Evolutionary conservation across 2,113 vertebrate genomes (phyloP).

Genomic region (Pluvianellus socialis): DNA sequence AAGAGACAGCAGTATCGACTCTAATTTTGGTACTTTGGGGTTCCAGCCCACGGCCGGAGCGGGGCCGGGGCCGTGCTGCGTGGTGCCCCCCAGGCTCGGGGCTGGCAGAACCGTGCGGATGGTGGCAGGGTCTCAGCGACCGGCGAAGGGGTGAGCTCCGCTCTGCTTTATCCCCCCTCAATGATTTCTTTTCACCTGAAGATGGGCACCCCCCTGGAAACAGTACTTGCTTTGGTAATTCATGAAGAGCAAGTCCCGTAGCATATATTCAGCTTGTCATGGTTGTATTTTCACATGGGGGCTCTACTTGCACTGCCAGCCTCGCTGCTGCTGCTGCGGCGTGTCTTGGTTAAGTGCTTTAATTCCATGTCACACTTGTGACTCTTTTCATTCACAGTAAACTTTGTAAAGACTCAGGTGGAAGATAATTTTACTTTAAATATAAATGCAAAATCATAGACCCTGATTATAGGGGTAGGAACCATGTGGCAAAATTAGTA

Average conservation of each 20-base stretch:
- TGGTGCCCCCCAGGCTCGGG: no score
- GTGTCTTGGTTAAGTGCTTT: neutral
- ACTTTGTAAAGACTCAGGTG: neutral
- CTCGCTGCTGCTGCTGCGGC: fast-evolving
- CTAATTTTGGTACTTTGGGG: neutral
- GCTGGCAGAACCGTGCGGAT: neutral
- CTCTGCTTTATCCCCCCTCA: neutral
- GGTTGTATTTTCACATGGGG: neutral
- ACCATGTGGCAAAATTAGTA: fast-evolving
- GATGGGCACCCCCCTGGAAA: neutral
- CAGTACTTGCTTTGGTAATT: neutral
- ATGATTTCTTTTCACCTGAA: neutral
- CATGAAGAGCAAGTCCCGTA: no score
- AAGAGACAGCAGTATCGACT: no score
- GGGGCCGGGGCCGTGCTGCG: neutral
- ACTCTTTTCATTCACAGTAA: neutral
- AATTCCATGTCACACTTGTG: no score
- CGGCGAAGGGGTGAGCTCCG: fast-evolving
- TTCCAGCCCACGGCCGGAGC: neutral
- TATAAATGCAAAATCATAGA: neutral
- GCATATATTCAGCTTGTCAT: neutral
- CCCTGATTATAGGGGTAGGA: neutral
- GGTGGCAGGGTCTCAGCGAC: no score
- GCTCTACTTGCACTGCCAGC: fast-evolving
- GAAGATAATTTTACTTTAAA: neutral